Evolutionary conservation across 2,113 vertebrate species (phyloP), one percentile per base, ranked within the genome.

Genomic region (Pachyramphus minor): DNA sequence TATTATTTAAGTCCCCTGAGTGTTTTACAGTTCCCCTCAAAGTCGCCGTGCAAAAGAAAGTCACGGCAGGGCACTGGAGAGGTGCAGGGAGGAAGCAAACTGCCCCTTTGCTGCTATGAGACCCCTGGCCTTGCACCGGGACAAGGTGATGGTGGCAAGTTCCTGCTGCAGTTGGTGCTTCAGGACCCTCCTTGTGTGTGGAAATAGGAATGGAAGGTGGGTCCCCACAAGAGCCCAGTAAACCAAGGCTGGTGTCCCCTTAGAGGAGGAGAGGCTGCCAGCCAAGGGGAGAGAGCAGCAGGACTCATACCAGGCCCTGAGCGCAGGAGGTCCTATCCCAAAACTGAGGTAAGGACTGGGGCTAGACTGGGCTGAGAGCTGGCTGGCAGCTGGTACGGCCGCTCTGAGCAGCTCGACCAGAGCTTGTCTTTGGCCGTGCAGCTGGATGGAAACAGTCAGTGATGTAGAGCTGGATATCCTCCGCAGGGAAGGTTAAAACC

Each of bases 401-500:
- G 8, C 75, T 64, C 62, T 1, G 2, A 79, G 50, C 73, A 77
- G 58, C 74, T 84, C 69, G 35, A 56, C 56, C 37, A 78, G 25
- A 13, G 67, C 75, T 41, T 49, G 49, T n/a, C 84, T 92, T 69
- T 22, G 42, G 62, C 73, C 21, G 0, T n/a, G 81, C 35, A 11
- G 83, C 74, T 85, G 55, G 90, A 90, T 59, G 64, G 90, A 80
- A 94, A 60, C 58, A 84, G 67, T 24, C 77, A 62, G 69, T 90
- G 93, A 94, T 94, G 86, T 82, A 95, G 87, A 90, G 87, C 90
- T 84, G 84, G 94, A 86, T 92, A 89, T 87, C 84, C 89, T 97
- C 95, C 83, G 0, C 67, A 59, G 96, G 96, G 97, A 94, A 95
- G 95, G 96, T 93, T 95, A 96, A 95, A 96, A 95, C 96, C 95